A percentile compares a stretch with the other conserved stretches of the same genome.
These are phyloP conservation scores for Callorhinus ursinus DNA, from an alignment of 2,113 vertebrate species.

Conservation along the genomic window DNA sequence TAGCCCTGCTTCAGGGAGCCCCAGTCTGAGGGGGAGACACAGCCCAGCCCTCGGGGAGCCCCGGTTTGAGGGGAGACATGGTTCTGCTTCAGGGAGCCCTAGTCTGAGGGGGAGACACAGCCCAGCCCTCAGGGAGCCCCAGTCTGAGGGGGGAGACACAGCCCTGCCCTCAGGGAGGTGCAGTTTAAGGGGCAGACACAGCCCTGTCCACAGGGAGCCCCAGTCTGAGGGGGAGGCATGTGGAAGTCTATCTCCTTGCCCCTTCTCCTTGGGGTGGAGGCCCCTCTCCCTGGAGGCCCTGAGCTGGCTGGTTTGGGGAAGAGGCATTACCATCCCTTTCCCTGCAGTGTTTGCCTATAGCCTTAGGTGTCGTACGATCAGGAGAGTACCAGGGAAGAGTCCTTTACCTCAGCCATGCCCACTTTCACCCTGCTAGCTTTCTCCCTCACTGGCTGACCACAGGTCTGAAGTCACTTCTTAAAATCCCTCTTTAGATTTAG, in stretches of 20 bases:
- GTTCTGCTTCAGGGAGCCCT: not conserved
- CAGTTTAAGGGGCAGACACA: not conserved
- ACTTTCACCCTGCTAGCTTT: not conserved
- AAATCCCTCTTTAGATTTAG: not conserved
- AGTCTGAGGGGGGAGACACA: not conserved
- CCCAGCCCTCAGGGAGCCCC: not conserved
- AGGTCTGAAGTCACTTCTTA: not conserved
- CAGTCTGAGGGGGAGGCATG: not conserved
- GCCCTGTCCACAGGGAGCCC: not conserved
- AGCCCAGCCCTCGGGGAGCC: not conserved
- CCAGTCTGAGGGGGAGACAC: not conserved
- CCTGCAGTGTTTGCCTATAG: not conserved
- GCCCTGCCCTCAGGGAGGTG: not conserved
- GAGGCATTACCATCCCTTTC: not conserved
- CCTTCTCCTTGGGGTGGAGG: not conserved
- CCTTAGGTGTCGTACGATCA: not conserved
- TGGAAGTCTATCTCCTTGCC: not conserved
- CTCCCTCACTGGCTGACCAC: not conserved
- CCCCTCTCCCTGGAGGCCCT: not conserved
- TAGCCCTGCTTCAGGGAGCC: not conserved
- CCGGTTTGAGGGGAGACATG: not conserved
- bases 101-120: not conserved
- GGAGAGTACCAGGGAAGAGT: not conserved
- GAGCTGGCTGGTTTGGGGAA: not conserved
- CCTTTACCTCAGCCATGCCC: rapidly evolving